Base-by-base conservation (phyloP, 2,888 invertebrate genomes). In the Synergus itoensis region DNA sequence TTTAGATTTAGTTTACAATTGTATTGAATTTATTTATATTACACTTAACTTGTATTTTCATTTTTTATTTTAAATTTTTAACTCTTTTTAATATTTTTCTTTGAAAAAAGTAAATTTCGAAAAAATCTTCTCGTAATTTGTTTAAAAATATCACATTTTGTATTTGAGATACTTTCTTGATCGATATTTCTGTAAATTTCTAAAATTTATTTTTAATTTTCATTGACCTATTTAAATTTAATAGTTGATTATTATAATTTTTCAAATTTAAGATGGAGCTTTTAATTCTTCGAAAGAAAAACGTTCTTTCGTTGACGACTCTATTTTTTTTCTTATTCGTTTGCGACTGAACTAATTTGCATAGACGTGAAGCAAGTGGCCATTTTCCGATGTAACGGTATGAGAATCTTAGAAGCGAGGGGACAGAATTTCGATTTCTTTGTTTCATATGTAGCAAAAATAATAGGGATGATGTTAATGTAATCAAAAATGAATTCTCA, bases 361-460 rank as follows among this genome's bases (percentile, higher is more conserved):
- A 73, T 73, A 73, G 53, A 73, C 73, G 73, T 53, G 36, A 53
- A 73, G 16, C 16, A 36, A 48, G 28, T 36, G 73, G 28, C 53
- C 53, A 73, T 73, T 73, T 73, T n/a, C 36, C 36, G 73, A 53
- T 8, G 53, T 73, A 73, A 40, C 53, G 73, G 73, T 73, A n/a
- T n/a, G n/a, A 73, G 48, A 48, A 69, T 53, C 73, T 73, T 40
- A n/a, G 9, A 53, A 36, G 28, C 36, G 11, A 48, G 11, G 36
- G 16, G 36, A 8, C 53, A 9, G 11, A 73, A 8, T 53, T 53
- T 73, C 11, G 11, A 53, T 53, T 41, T 41, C 14, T 18, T 43
- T 43, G 41, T 67, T 41, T 14, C 41, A 43, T 18, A 57, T 57
- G 8, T 18, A 4, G 18, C n/a, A 57, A 53, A 57, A 57, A 57